Conservation (phyloP, 2,888 invertebrate genomes). For the Drosophila lacicola region DNA sequence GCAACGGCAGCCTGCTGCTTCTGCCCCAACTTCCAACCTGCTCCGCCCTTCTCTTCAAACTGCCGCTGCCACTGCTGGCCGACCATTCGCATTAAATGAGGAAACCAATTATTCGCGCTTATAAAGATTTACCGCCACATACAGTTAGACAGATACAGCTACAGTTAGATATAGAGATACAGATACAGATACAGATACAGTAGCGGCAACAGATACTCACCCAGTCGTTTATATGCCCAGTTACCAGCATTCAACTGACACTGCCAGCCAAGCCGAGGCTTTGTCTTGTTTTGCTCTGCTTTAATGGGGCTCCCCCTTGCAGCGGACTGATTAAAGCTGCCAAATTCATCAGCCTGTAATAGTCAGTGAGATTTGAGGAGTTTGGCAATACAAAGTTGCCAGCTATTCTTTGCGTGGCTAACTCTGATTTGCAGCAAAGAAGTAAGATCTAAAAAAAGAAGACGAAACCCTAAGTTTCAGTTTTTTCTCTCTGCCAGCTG, state of each 20-base stretch:
- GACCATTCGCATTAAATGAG: slow-evolving; percentile 83
- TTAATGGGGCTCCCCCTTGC: slow-evolving; percentile 43
- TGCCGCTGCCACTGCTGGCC: slow-evolving; percentile 40
- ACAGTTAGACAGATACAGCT: slow-evolving; percentile 47
- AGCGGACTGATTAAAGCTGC: slow-evolving; percentile 63
- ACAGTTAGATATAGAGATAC: slow-evolving; percentile 38
- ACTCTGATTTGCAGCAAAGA: neutral
- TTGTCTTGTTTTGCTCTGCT: slow-evolving; percentile 45
- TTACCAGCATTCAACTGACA: slow-evolving; percentile 24
- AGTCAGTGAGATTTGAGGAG: too few relatives aligned
- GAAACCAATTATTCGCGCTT: slow-evolving; percentile 84
- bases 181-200: slow-evolving; percentile 48
- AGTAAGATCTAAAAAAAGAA: neutral
- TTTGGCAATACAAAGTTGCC: too few relatives aligned
- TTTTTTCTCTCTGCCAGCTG: neutral
- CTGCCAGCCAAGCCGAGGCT: slow-evolving; percentile 24
- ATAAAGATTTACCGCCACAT: slow-evolving; percentile 79
- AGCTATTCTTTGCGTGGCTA: neutral
- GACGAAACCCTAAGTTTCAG: neutral
- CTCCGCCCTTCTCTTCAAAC: slow-evolving; percentile 4
- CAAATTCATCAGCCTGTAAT: slow-evolving; percentile 32
- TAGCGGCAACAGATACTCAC: slow-evolving; percentile 12
- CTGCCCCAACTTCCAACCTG: neutral
- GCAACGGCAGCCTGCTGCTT: slow-evolving; percentile 51
- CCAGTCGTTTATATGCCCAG: slow-evolving; percentile 46